phyloP scores from a whole-genome alignment of 2,113 vertebrate genomes.

The Theristicus caerulescens region DNA sequence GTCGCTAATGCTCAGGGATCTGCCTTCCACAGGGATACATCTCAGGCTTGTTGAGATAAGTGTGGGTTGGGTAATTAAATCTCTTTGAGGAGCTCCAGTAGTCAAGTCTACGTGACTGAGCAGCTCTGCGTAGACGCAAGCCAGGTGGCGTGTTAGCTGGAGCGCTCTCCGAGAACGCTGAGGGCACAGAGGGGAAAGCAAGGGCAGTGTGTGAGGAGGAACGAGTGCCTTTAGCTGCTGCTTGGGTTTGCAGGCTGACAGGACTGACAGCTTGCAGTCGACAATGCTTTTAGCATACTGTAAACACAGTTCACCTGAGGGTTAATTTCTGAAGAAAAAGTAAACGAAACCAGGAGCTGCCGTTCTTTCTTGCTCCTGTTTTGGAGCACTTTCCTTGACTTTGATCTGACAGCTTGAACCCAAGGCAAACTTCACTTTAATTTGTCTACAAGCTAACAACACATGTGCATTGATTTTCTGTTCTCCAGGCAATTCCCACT shows the following conservation, averaged over 20 bases:
- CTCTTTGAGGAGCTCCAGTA: background rate
- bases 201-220: background rate
- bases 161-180: background rate
- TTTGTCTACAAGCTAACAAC: background rate
- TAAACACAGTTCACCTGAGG: background rate
- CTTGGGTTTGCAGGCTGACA: background rate
- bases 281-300: background rate
- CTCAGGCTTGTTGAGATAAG: background rate
- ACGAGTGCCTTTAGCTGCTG: accelerated
- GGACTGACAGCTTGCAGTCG: accelerated
- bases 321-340: background rate
- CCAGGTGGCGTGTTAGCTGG: background rate
- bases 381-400: background rate
- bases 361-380: background rate
- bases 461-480: background rate
- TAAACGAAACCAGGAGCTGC: background rate
- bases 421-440: background rate
- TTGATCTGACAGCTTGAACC: background rate
- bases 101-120: background rate
- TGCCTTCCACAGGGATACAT: background rate
- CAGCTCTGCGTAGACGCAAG: background rate
- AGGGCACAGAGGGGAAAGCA: background rate
- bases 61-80: background rate
- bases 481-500: background rate
- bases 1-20: background rate